Evolutionary conservation across 2,113 vertebrate species (phyloP).

Genomic region (Scytalopus superciliaris): DNA sequence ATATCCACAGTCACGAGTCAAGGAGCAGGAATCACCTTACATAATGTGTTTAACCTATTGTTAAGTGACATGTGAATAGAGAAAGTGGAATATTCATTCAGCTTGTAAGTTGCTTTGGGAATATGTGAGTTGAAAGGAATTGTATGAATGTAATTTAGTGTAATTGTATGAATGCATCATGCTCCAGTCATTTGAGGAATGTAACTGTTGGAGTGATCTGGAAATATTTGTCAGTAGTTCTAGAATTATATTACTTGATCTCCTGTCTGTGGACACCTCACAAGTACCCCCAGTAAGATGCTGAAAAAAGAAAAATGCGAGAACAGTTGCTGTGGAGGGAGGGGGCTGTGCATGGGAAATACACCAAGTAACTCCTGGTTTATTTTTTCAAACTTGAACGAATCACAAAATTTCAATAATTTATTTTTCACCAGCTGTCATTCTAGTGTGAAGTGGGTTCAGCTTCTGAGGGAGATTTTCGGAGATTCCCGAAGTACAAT

Average conservation of each 20-base stretch:
- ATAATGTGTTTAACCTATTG: background rate
- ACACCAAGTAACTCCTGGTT: background rate
- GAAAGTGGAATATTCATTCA: background rate
- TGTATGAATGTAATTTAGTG: background rate
- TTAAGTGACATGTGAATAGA: background rate
- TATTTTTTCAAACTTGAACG: background rate
- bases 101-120: background rate
- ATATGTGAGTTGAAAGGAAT: background rate
- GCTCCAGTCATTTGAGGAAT: background rate
- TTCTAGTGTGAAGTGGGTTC: background rate
- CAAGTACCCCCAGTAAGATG: background rate
- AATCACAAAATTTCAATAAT: background rate
- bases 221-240: background rate
- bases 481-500: background rate
- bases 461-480: background rate
- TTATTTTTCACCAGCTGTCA: background rate
- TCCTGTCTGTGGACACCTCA: background rate
- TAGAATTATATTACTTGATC: background rate
- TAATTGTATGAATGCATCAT: background rate
- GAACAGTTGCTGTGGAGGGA: background rate
- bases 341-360: background rate
- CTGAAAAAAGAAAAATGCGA: background rate
- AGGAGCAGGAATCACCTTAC: background rate
- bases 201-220: background rate
- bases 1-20: background rate